phyloP scores from a whole-genome alignment of 1,140 invertebrate species.

The Teleogryllus occipitalis region DNA sequence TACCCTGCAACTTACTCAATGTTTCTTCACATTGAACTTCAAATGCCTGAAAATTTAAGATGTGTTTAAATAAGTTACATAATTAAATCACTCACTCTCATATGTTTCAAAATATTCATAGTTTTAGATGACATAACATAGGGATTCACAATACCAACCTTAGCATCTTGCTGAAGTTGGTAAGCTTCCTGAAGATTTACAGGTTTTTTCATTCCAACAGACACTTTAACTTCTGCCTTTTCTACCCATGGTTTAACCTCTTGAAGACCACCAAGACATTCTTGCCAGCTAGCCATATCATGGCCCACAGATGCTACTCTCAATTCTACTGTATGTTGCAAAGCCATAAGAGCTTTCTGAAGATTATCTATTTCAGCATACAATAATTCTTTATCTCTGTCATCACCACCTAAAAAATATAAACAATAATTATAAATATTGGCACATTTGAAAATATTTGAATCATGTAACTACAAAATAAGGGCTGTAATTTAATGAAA shows the following conservation, averaged over 20 bases:
- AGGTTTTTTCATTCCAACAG: conserved; percentile 53
- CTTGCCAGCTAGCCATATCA: conserved; percentile 75
- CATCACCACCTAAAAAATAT: background rate
- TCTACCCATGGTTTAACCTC: conserved; percentile 83
- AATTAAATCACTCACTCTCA: background rate
- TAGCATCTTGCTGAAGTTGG: conserved; percentile 57
- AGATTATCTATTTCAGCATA: conserved; percentile 20
- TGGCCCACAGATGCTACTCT: conserved; percentile 62
- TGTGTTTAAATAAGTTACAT: no score
- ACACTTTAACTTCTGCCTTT: conserved; percentile 68
- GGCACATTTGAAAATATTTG: no score
- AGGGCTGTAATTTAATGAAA: no score
- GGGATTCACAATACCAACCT: conserved; percentile 22
- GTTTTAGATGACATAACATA: background rate
- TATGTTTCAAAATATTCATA: background rate
- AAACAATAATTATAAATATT: no score
- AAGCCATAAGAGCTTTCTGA: conserved; percentile 43
- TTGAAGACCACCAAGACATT: conserved; percentile 67
- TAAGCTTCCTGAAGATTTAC: conserved; percentile 65
- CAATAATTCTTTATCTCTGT: conserved; percentile 10
- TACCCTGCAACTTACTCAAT: conserved; percentile 28
- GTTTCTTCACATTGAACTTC: conserved; percentile 42
- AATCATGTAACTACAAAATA: no score
- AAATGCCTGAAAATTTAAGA: conserved; percentile 32
- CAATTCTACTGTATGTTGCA: conserved; percentile 60